These are phyloP conservation scores for Hecatera dysodea DNA, from an alignment of 2,888 invertebrate species.

Conservation along the genomic window DNA sequence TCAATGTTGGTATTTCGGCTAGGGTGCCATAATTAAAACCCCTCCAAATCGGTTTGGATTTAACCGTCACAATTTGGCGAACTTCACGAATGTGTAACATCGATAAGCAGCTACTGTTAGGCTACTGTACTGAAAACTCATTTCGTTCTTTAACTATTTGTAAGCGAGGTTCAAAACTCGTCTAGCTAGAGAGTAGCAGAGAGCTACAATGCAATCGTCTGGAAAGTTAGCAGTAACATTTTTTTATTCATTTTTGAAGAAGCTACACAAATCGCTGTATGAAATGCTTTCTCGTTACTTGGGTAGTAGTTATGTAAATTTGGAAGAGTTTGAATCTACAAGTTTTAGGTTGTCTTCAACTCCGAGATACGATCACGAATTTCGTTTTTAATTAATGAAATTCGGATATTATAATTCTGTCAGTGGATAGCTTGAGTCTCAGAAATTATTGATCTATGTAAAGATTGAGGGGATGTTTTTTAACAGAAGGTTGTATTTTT, in stretches of 20 bases:
- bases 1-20: conserved; percentile 53
- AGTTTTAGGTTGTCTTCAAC: conserved; percentile 43
- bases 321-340: conserved; percentile 35
- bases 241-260: conserved; percentile 54
- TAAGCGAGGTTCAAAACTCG: conserved; percentile 31
- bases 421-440: not conserved
- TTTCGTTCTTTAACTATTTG: conserved; percentile 52
- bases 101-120: conserved; percentile 26
- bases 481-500: not conserved
- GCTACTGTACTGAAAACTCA: conserved; percentile 30
- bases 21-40: conserved; percentile 56
- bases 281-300: conserved; percentile 46
- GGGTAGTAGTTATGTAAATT: conserved; percentile 47
- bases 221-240: conserved; percentile 72
- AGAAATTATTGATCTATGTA: not conserved
- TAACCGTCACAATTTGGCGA: conserved; percentile 31
- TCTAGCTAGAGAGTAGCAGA: conserved; percentile 48
- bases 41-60: conserved; percentile 47
- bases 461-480: not conserved
- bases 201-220: conserved; percentile 71
- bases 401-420: conserved; percentile 21
- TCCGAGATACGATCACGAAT: conserved; percentile 37
- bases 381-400: conserved; percentile 48
- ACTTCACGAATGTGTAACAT: conserved; percentile 26
- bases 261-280: conserved; percentile 43